Percentiles rank a stretch among this genome's conserved stretches.
Evolutionary conservation across 2,797 vertebrate species (phyloP).

Genomic region (Geotrypetes seraphini): DNA sequence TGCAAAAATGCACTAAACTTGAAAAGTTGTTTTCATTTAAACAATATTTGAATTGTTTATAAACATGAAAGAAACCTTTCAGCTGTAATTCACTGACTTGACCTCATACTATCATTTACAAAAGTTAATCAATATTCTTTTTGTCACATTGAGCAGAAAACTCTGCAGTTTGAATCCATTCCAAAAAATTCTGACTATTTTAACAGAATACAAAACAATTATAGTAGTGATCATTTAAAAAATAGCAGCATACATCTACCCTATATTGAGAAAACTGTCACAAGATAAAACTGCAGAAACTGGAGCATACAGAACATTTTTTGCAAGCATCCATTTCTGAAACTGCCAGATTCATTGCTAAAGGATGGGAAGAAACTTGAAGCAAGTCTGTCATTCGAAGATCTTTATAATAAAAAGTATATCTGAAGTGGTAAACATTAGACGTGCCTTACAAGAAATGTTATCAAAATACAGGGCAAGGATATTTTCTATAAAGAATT

Average conservation of each 20-base stretch:
- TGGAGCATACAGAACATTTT: constrained; percentile 51
- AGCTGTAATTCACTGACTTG: constrained; percentile 24
- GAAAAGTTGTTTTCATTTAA: constrained; percentile 43
- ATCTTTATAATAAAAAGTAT: too few species aligned
- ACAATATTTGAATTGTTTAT: constrained; percentile 27
- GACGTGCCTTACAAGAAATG: constrained; percentile 48
- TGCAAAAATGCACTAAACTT: constrained; percentile 45
- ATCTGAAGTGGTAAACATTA: constrained; percentile 55
- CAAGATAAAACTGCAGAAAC: constrained; percentile 40
- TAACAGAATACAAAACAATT: constrained; percentile 57
- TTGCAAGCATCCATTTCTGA: constrained; percentile 47
- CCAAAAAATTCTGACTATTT: constrained; percentile 51
- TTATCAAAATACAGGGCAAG: constrained; percentile 48
- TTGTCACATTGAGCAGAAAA: constrained; percentile 42
- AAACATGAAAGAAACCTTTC: constrained; percentile 34
- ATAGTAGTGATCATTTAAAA: constrained; percentile 51
- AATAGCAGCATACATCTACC: constrained; percentile 59
- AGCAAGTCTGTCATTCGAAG: constrained; percentile 65
- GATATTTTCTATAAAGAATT: constrained; percentile 48
- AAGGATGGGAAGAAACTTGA: constrained; percentile 60
- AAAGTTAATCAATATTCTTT: constrained; percentile 35
- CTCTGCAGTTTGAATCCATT: constrained; percentile 42
- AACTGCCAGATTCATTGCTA: constrained; percentile 47
- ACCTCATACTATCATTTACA: constrained; percentile 39
- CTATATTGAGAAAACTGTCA: constrained; percentile 45